Evolutionary conservation across 1,140 invertebrate species (phyloP), one percentile per base, ranked within the genome.

Genomic region (Antheraea pernyi): DNA sequence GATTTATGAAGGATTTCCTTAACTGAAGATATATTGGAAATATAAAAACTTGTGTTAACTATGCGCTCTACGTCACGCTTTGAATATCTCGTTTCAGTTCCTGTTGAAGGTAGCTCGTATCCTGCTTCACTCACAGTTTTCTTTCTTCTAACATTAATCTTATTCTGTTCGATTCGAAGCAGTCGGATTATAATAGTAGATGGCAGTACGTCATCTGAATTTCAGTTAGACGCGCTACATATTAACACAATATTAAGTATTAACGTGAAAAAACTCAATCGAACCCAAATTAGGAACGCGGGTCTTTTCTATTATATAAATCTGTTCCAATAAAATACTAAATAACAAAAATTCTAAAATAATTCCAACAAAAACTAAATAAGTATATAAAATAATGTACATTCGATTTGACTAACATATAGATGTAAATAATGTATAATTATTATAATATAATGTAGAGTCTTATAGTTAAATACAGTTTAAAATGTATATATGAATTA

Each of bases 291-390:
- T 13, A 5, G 46, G 16, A 53, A 53, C 46, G 46, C 16, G 46
- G 4, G 39, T 42, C 39, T 53, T 13, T 53, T 53, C 10, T 53
- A 53, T 13, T 53, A 53, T 53, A 53, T 53, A 53, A 59, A 30
- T 68, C 68, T 48, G 69, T 53, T 67, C n/a, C 79, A 80, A 83
- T 91, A 91, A 88, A 90, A 91, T 79, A 91, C 89, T 90, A 91
- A 91, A 91, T 90, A 91, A 91, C 89, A 91, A 88, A 30, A 85
- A 85, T 75, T 73, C 80, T 82, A 84, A 91, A 88, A 87, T 80
- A 82, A 88, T 81, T 77, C 79, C 86, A 90, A 89, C 87, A 85
- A 89, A 86, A 77, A 79, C 64, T 67, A 69, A 58, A 64, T 75
- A 73, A 71, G 67, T 67, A 69, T 63, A 83, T 81, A 74, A 82